Conservation (phyloP, 1,140 invertebrate genomes). For the Stenopsyche tienmushanensis region DNA sequence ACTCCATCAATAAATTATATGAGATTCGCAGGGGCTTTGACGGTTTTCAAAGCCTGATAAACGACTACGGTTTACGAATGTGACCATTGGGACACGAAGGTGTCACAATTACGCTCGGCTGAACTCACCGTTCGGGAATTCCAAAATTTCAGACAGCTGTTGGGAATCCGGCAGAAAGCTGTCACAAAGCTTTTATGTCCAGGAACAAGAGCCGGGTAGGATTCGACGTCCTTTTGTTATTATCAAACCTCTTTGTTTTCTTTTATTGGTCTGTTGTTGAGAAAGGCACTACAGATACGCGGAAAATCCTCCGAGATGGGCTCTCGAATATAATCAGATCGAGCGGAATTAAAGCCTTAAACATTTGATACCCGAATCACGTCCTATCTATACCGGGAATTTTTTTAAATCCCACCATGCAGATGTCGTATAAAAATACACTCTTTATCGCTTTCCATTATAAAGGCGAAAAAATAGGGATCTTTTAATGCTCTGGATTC, state of each 20-base stretch:
- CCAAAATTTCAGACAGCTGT: not conserved
- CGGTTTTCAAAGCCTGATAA: slow-evolving; percentile 13
- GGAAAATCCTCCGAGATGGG: too few species aligned
- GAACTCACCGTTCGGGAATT: slow-evolving; percentile 5
- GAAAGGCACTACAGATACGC: slow-evolving; percentile 6
- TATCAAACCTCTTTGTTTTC: slow-evolving; percentile 13
- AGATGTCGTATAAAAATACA: too few species aligned
- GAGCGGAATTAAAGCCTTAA: too few species aligned
- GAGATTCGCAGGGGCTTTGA: too few species aligned
- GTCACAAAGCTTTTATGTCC: slow-evolving; percentile 23
- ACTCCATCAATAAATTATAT: too few species aligned
- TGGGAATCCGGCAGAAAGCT: slow-evolving; percentile 3
- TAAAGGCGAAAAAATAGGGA: too few species aligned
- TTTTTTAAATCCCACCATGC: too few species aligned
- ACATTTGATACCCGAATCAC: too few species aligned
- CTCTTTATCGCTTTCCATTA: too few species aligned
- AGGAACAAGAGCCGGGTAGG: not conserved
- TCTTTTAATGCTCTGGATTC: too few species aligned
- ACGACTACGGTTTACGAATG: not conserved
- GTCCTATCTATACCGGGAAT: too few species aligned
- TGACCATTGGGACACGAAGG: slow-evolving; percentile 12
- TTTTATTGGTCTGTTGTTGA: not conserved
- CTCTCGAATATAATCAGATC: too few species aligned
- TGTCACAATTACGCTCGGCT: slow-evolving; percentile 17
- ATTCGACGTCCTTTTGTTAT: slow-evolving; percentile 19